Conservation (phyloP, 2,797 vertebrate genomes). For the Cetoscarus ocellatus region DNA sequence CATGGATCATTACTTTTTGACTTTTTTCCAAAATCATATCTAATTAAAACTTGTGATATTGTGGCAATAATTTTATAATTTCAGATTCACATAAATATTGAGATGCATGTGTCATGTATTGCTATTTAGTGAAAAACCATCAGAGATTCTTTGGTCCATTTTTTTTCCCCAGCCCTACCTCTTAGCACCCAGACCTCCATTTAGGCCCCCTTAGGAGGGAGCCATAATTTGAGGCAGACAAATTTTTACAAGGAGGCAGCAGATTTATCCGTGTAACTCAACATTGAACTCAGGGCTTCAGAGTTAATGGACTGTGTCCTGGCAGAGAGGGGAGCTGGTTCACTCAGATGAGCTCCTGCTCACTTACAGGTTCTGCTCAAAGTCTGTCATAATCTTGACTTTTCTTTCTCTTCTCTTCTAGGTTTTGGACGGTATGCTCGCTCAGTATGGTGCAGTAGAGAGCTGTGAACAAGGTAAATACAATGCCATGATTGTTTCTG, state of each 20-base stretch:
- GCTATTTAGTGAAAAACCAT: no score
- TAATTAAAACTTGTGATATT: no score
- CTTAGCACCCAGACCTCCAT: not conserved
- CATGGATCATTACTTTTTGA: no score
- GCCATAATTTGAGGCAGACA: constrained; percentile 34
- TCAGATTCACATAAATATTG: no score
- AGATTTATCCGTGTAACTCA: constrained; percentile 43
- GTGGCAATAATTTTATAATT: no score
- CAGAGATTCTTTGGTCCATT: no score
- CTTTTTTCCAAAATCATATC: no score
- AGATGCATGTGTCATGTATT: no score
- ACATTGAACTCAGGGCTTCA: constrained; percentile 41
- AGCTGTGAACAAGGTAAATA: constrained; percentile 98
- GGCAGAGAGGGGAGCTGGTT: constrained; percentile 37
- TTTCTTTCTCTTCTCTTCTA: constrained; percentile 59
- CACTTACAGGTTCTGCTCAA: constrained; percentile 43
- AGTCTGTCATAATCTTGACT: constrained; percentile 29
- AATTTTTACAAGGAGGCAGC: constrained; percentile 40
- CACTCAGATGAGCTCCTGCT: constrained; percentile 46
- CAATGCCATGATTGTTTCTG: not conserved
- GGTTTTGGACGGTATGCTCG: constrained; percentile 97
- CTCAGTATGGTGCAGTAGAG: constrained; percentile 97
- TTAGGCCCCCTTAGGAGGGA: not conserved
- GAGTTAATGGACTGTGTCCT: constrained; percentile 49
- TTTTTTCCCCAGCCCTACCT: no score